phyloP scores from a whole-genome alignment of 2,888 invertebrate genomes.

The Melolontha melolontha region DNA sequence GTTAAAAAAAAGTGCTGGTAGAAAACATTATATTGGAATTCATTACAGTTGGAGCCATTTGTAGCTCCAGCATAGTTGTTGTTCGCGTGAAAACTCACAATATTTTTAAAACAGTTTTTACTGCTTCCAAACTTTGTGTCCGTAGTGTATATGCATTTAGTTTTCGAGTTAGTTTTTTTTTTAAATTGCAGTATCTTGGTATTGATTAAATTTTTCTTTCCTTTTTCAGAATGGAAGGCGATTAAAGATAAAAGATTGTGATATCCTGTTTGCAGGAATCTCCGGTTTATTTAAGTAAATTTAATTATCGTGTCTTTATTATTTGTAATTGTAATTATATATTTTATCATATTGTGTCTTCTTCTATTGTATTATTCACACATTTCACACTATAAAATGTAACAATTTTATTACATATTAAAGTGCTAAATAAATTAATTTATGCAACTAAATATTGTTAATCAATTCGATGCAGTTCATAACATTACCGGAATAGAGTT shows the following conservation, averaged over 20 bases:
- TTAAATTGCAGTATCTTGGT: background rate
- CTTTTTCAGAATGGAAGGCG: constrained; percentile 34
- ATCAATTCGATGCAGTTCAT: no score
- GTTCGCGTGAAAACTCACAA: no score
- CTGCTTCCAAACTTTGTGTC: no score
- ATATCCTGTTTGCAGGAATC: constrained; percentile 32
- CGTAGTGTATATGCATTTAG: background rate
- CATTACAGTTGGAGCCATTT: no score
- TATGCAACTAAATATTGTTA: background rate
- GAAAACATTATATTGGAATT: no score
- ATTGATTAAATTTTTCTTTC: constrained; percentile 26
- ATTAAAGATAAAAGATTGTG: constrained; percentile 30
- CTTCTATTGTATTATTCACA: constrained; percentile 23
- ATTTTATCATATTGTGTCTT: constrained; percentile 28
- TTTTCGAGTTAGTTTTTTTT: background rate
- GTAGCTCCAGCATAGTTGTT: no score
- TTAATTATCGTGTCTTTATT: background rate
- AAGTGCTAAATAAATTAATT: constrained; percentile 25
- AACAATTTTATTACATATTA: constrained; percentile 26
- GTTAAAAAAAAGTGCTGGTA: no score
- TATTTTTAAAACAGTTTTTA: no score
- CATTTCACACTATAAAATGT: constrained; percentile 28
- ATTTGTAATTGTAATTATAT: constrained; percentile 15
- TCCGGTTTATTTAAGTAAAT: constrained; percentile 9
- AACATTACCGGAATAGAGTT: no score